phyloP scores from a whole-genome alignment of 2,888 invertebrate genomes.

The Orthonychiurus folsomi region DNA sequence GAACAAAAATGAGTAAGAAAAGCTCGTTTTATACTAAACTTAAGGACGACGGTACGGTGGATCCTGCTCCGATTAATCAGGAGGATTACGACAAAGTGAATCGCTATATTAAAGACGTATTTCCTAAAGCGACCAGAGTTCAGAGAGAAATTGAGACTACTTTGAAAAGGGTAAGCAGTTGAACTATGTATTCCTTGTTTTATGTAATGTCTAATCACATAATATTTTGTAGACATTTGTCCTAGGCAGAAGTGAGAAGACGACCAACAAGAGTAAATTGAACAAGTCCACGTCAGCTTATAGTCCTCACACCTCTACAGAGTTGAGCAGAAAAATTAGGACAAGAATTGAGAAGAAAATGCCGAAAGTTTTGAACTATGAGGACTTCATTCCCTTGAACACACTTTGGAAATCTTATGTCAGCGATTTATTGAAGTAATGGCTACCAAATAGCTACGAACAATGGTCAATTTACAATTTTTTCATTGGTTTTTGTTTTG shows the following conservation, averaged over 20 bases:
- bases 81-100: conserved; percentile 29
- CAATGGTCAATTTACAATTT: neutral
- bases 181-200: too few relatives aligned
- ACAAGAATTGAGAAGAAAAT: conserved; percentile 18
- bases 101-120: conserved; percentile 30
- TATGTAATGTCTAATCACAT: neutral
- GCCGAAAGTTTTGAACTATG: conserved; percentile 25
- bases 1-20: too few relatives aligned
- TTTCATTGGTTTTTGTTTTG: neutral
- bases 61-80: conserved; percentile 20
- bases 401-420: conserved; percentile 34
- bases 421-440: conserved; percentile 31
- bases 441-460: neutral
- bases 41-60: conserved; percentile 24
- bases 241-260: conserved; percentile 10
- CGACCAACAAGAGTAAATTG: neutral
- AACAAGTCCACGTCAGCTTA: neutral
- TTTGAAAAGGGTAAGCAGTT: conserved; percentile 36
- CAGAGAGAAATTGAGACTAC: conserved; percentile 33
- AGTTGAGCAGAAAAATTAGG: conserved; percentile 12
- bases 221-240: conserved; percentile 18
- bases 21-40: conserved; percentile 27
- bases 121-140: conserved; percentile 29
- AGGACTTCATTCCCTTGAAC: conserved; percentile 31
- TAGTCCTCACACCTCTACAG: neutral